These are phyloP conservation scores for Pelmatolapia mariae DNA, from an alignment of 2,113 vertebrate species.

Conservation along the genomic window DNA sequence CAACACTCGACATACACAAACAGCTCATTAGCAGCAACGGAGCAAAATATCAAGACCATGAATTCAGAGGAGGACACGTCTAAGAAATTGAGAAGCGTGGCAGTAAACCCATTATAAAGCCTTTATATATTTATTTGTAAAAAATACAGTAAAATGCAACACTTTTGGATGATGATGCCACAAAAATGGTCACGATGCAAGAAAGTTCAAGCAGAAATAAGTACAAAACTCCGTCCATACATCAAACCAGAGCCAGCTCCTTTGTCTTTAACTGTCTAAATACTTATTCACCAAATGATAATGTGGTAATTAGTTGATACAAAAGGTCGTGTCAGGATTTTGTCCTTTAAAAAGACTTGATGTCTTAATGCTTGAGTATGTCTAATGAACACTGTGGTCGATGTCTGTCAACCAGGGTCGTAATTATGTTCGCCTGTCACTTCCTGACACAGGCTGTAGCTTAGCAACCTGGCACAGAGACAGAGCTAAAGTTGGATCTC, in stretches of 20 bases:
- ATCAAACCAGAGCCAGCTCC: background rate
- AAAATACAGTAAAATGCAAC: background rate
- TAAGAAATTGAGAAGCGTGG: background rate
- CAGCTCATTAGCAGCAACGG: background rate
- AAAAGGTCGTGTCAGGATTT: conserved; percentile 18
- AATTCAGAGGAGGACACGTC: background rate
- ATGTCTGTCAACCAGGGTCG: conserved; percentile 51
- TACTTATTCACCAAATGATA: background rate
- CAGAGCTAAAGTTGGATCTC: conserved; percentile 36
- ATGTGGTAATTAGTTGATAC: conserved; percentile 24
- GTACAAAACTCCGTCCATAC: background rate
- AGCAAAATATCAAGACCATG: background rate
- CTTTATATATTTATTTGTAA: background rate
- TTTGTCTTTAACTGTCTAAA: conserved; percentile 28
- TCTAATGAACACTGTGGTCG: conserved; percentile 53
- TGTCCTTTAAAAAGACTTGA: conserved; percentile 28
- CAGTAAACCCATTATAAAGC: accelerated
- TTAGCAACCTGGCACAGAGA: conserved; percentile 50
- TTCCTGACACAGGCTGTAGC: conserved; percentile 56
- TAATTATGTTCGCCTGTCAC: conserved; percentile 59
- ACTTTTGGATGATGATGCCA: accelerated
- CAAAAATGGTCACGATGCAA: background rate
- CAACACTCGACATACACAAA: background rate
- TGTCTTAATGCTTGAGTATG: conserved; percentile 53
- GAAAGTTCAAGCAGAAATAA: background rate